These are phyloP conservation scores for Bombus pyrosoma DNA, from an alignment of 1,140 invertebrate genomes.

Conservation along the genomic window DNA sequence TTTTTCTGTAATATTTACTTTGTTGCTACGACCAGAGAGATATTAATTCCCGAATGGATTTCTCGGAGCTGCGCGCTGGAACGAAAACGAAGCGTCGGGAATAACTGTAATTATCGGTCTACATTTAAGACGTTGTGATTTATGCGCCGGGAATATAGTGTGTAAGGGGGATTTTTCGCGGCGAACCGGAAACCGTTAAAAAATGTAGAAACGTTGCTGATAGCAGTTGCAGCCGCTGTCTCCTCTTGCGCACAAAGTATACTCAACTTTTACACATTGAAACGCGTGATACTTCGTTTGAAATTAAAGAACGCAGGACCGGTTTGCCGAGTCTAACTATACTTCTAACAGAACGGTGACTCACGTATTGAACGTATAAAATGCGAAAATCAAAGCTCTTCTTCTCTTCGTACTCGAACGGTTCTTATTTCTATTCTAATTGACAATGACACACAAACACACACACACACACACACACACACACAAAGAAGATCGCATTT, in stretches of 20 bases:
- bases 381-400: conserved; percentile 21
- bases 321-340: conserved; percentile 38
- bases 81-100: not conserved
- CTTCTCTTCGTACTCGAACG: not conserved
- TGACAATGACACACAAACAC: accelerated
- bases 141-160: not conserved
- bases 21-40: not conserved
- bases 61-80: not conserved
- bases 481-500: accelerated
- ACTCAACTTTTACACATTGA: conserved; percentile 9
- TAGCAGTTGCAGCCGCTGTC: not conserved
- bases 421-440: not conserved
- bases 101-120: conserved; percentile 20
- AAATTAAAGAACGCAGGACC: conserved; percentile 43
- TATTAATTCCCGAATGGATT: not conserved
- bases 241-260: not conserved
- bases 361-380: conserved; percentile 19
- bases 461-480: accelerated
- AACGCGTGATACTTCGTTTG: conserved; percentile 28
- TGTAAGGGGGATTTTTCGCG: not conserved
- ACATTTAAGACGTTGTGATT: conserved; percentile 13
- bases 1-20: not conserved
- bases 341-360: conserved; percentile 45
- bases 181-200: conserved; percentile 22
- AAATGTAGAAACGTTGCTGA: not conserved